Evolutionary conservation across 2,888 invertebrate species (phyloP), one percentile per base, ranked within the genome.

Genomic region (Oscheius sp.): DNA sequence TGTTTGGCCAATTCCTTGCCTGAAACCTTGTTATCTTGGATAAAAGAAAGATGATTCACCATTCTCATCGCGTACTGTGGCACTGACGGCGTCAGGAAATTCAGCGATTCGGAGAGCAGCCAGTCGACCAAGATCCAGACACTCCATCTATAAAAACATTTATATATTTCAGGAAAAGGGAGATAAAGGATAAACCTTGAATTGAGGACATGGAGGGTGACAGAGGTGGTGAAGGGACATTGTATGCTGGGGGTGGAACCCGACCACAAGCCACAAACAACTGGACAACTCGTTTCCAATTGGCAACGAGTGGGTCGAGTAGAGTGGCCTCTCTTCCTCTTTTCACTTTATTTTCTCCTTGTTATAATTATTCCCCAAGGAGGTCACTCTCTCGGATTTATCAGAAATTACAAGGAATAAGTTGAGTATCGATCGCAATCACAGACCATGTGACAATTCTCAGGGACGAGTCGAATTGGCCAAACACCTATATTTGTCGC

Each of bases 1-100:
- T 84, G 84, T 58, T 79, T 72, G 27, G 85, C 86, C 63, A 82
- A 76, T 7, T 77, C 70, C 71, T 79, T 80, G 41, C 86, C 86
- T 86, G 71, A 45, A 86, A 81, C 35, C n/a, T 13, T 12, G 0
- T 12, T 41, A 46, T 29, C 53, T 6, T 27, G 46, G 35, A n/a
- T 12, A 53, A 46, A 12, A 64, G 52, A 49, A 2, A 5, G 35
- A 6, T 23, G 21, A 21, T n/a, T 21, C n/a, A 70, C 70, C 72
- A 12, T 72, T 63, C 9, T 73, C 61, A 21, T 69, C 61, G 6
- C 35, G 41, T 18, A 73, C 61, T 21, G 29, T 35, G 13, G 69
- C 69, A 49, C 52, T 53, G 13, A 43, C 52, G 35, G 73, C 69
- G 1, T 69, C 63, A 35, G 68, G 61, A n/a, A 58, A 29, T 2